Base-by-base conservation (phyloP, 2,888 invertebrate genomes). In the Cactoblastis cactorum region DNA sequence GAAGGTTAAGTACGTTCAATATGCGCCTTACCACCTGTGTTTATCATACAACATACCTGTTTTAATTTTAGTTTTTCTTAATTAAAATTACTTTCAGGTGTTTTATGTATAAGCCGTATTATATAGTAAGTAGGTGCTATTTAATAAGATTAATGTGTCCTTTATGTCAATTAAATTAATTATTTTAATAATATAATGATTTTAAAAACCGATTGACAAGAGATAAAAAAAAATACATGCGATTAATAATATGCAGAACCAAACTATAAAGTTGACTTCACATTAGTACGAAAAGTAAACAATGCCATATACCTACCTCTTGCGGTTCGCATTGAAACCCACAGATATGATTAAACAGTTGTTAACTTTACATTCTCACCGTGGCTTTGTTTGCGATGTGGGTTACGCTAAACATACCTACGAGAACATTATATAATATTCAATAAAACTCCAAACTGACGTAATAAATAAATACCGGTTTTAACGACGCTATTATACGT, bases 301-400 rank as follows among this genome's bases (percentile, higher is more conserved):
- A 56, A 53, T 63, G 58, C 43, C 53, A 59, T 55, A 51, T 59
- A 63, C n/a, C n/a, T n/a, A n/a, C n/a, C n/a, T n/a, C n/a, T 63
- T 61, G 56, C 52, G 54, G 51, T 55, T 60, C 47, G 53, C 56
- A 61, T 65, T 58, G 54, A 53, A 54, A 55, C 57, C 59, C 50
- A 49, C 41, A 60, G 50, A 52, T 58, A 54, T 71, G 65, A 62
- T 69, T 67, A 67, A 66, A 75, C 70, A 63, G 61, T 65, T 64
- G 63, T n/a, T n/a, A n/a, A 59, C 51, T 68, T 58, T 59, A 67
- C 57, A 63, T 60, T 52, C 52, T 43, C 53, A 41, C 53, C 63
- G 56, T 63, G 61, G 65, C 65, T 67, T 62, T 57, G 62, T 52
- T 50, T 50, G 45, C 57, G 58, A 65, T 57, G 56, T 47, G 47